phyloP scores from a whole-genome alignment of 2,888 invertebrate genomes.

The Netelia fuscicornis region DNA sequence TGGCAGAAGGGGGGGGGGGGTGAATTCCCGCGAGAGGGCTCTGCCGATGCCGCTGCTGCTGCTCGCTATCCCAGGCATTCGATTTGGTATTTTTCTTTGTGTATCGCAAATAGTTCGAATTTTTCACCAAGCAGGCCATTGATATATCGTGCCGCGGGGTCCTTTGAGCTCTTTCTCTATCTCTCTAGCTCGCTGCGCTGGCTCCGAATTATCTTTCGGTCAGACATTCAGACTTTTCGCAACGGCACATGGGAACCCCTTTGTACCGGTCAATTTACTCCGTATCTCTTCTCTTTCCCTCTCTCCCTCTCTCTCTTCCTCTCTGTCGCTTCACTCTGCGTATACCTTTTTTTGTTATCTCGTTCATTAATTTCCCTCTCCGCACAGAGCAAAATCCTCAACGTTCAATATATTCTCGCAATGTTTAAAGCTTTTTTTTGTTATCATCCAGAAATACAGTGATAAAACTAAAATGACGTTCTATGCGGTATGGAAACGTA shows the following conservation, averaged over 20 bases:
- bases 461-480: slow-evolving; percentile 19
- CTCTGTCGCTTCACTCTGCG: neutral
- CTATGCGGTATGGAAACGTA: neutral
- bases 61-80: slow-evolving; percentile 83
- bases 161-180: slow-evolving; percentile 80
- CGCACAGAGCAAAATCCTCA: neutral
- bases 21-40: slow-evolving; percentile 57
- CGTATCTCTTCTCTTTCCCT: slow-evolving; percentile 67
- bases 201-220: slow-evolving; percentile 84
- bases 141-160: slow-evolving; percentile 85
- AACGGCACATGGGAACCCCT: slow-evolving; percentile 74
- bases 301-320: slow-evolving; percentile 15
- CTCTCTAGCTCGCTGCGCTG: slow-evolving; percentile 67
- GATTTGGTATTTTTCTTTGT: slow-evolving; percentile 85
- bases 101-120: slow-evolving; percentile 85
- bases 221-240: slow-evolving; percentile 67
- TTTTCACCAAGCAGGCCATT: slow-evolving; percentile 84
- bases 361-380: slow-evolving; percentile 25
- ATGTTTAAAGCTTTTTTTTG: neutral
- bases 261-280: slow-evolving; percentile 83
- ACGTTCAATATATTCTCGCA: neutral
- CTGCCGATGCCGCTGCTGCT: slow-evolving; percentile 68
- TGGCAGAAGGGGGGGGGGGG: slow-evolving; percentile 48
- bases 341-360: neutral
- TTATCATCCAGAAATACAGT: slow-evolving; percentile 45